Evolutionary conservation across 2,888 invertebrate genomes (phyloP), one percentile per base, ranked within the genome.

Genomic region (Rutpela maculata): DNA sequence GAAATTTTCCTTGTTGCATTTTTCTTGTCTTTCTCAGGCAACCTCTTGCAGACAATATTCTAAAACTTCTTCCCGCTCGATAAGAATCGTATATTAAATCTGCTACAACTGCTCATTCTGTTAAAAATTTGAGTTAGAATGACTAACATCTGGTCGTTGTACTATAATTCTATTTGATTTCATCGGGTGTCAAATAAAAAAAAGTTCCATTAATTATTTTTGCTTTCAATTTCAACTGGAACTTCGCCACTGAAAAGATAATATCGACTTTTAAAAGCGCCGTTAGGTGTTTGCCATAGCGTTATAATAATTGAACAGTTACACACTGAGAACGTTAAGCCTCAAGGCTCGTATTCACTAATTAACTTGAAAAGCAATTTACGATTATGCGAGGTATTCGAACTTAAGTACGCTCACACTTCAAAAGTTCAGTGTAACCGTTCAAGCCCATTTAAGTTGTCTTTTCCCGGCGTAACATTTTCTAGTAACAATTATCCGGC

Each of bases 341-440:
- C 19, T 65, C 19, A n/a, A 43, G 65, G 65, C 65, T 43, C 19
- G 17, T 19, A 19, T 38, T 65, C 18, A 5, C 35, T 18, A 63
- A 63, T 62, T 62, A 62, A 62, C 9, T 17, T 31, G 38, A 31
- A 15, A 31, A 38, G 63, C 35, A 63, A 38, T 17, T n/a, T 50
- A 50, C 12, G 50, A 17, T 50, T 6, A 50, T 50, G 50, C n/a
- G 50, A n/a, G 4, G 15, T 50, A 50, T 50, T 50, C n/a, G 6
- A n/a, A 5, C 12, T 50, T 50, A n/a, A 50, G n/a, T 50, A 50
- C 50, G 50, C 50, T 50, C 6, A 50, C 50, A 50, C 50, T 50
- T 50, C n/a, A 50, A 50, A 50, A 50, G 15, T 50, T 50, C 50
- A 50, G 50, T n/a, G 50, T 15, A 15, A 50, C 50, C n/a, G 50